A percentile compares a stretch with the other conserved stretches of the same genome.
These are phyloP conservation scores for Tapera naevia DNA, from an alignment of 2,797 vertebrate genomes.

Conservation along the genomic window DNA sequence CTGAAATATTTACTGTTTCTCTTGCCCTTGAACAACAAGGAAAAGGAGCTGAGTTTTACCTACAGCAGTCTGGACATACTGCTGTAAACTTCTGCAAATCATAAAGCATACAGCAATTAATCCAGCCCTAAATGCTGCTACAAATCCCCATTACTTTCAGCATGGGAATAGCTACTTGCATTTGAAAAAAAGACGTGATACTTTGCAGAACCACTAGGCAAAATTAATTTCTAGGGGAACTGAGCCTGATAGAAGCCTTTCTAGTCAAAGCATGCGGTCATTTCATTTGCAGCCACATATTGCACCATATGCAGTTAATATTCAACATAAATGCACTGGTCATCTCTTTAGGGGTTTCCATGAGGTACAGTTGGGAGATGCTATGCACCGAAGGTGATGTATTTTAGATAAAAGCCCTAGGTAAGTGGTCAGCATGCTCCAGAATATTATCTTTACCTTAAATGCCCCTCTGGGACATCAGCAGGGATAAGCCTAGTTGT, in stretches of 20 bases:
- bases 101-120: not conserved
- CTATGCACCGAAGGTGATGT: not conserved
- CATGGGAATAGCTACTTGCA: not conserved
- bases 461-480: accelerated
- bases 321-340: not conserved
- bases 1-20: conserved; percentile 21
- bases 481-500: not conserved
- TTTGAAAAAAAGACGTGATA: not conserved
- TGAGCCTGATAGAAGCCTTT: not conserved
- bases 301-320: not conserved
- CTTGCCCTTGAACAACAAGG: not conserved
- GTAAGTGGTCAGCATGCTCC: not conserved
- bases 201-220: not conserved
- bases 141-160: not conserved
- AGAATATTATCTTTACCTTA: not conserved
- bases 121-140: not conserved
- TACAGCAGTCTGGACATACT: not conserved
- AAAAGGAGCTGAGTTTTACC: not conserved
- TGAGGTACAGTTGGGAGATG: not conserved
- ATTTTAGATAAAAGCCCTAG: not conserved
- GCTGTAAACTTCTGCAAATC: not conserved
- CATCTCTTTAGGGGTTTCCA: not conserved
- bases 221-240: not conserved
- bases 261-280: not conserved
- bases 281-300: not conserved